phyloP scores from a whole-genome alignment of 2,888 invertebrate genomes.

The Ichneumoninae sp. region DNA sequence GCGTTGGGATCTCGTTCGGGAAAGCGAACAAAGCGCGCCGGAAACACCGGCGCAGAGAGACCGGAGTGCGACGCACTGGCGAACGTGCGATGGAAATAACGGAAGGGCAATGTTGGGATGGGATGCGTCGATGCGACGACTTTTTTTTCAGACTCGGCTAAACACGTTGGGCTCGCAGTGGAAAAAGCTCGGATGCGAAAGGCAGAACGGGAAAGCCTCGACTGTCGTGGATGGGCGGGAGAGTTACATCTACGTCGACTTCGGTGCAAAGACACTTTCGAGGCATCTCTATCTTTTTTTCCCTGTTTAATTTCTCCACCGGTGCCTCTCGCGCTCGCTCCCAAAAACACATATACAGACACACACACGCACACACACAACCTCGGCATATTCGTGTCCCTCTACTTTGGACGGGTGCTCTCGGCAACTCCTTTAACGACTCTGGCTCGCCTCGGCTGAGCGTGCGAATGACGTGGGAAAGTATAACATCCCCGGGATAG shows the following conservation, averaged over 20 bases:
- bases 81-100: neutral
- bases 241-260: neutral
- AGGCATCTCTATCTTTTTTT: neutral
- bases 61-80: neutral
- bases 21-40: slow-evolving; percentile 28
- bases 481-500: slow-evolving; percentile 62
- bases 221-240: neutral
- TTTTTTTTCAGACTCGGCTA: slow-evolving; percentile 15
- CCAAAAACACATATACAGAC: neutral
- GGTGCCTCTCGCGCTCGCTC: neutral
- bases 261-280: slow-evolving; percentile 8
- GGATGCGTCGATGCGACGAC: neutral
- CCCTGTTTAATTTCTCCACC: neutral
- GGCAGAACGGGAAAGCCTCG: neutral
- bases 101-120: neutral
- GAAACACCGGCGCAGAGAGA: neutral
- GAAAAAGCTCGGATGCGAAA: slow-evolving; percentile 18
- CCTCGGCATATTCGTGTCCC: neutral
- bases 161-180: slow-evolving; percentile 5
- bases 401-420: slow-evolving; percentile 24
- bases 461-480: slow-evolving; percentile 61
- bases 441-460: slow-evolving; percentile 47
- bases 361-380: neutral
- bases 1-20: slow-evolving; percentile 17
- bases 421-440: slow-evolving; percentile 59